A percentile compares a stretch with the other conserved stretches of the same genome.
Evolutionary conservation across 2,113 vertebrate genomes (phyloP).

Genomic region (Tragelaphus strepsiceros): DNA sequence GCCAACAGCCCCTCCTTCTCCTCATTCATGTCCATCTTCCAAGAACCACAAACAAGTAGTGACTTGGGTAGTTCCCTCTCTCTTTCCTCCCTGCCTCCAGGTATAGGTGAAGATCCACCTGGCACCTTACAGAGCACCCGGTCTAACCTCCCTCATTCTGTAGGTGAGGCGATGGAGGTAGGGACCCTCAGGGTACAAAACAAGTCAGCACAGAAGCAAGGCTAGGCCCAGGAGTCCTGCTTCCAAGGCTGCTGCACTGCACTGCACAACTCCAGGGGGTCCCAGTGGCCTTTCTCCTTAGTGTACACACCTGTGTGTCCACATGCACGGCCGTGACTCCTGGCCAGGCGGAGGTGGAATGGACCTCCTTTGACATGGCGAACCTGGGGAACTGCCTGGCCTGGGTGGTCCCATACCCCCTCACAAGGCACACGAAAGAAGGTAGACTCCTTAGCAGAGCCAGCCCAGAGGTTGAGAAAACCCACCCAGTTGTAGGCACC

Average conservation of each 20-base stretch:
- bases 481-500: not conserved
- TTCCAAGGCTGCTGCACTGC: not conserved
- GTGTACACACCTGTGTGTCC: not conserved
- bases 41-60: not conserved
- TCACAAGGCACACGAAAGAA: not conserved
- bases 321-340: not conserved
- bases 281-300: not conserved
- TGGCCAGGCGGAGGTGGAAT: not conserved
- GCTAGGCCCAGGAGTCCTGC: not conserved
- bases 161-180: not conserved
- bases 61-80: not conserved
- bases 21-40: not conserved
- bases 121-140: not conserved
- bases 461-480: not conserved
- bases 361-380: not conserved
- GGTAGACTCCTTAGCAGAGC: not conserved
- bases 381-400: not conserved
- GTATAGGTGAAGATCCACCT: not conserved
- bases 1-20: not conserved
- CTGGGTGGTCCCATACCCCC: not conserved
- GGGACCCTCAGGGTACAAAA: not conserved
- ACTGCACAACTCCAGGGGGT: not conserved
- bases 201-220: not conserved
- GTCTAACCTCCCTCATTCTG: not conserved
- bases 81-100: not conserved